Percentiles rank a stretch among this genome's conserved stretches.
Conservation (phyloP, 1,140 invertebrate species). For the Orchesella cincta region DNA sequence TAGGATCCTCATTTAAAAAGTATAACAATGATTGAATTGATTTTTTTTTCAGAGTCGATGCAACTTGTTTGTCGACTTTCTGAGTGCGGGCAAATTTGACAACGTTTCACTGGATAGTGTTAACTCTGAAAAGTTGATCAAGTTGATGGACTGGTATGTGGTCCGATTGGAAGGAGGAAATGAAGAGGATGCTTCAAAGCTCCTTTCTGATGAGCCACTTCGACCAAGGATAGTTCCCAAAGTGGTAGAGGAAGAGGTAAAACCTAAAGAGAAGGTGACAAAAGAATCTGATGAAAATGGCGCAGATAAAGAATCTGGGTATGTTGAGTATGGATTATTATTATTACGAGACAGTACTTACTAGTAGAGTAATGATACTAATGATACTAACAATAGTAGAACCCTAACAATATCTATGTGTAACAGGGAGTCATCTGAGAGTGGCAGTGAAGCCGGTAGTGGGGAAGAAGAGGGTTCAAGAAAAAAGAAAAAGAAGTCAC, state of each 20-base stretch:
- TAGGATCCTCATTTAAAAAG: not conserved
- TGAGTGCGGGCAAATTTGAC: constrained; percentile 72
- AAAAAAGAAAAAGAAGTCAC: constrained; percentile 59
- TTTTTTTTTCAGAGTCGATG: constrained; percentile 72
- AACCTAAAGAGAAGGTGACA: constrained; percentile 44
- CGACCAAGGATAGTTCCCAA: constrained; percentile 36
- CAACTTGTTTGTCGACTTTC: constrained; percentile 84
- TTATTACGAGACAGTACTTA: too few relatives aligned
- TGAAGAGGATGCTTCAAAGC: constrained; percentile 71
- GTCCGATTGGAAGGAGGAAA: constrained; percentile 95
- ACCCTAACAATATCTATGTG: too few relatives aligned
- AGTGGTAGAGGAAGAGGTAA: constrained; percentile 49
- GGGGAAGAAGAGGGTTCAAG: constrained; percentile 48
- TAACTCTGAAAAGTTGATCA: constrained; percentile 81
- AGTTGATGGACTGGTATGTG: constrained; percentile 91
- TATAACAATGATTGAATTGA: constrained; percentile 32
- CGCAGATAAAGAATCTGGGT: constrained; percentile 39
- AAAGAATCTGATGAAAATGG: constrained; percentile 51
- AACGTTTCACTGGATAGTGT: constrained; percentile 82
- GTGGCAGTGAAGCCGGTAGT: constrained; percentile 46
- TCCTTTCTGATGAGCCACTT: constrained; percentile 45
- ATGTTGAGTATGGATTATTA: not conserved
- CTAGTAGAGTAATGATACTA: too few relatives aligned
- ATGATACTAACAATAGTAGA: too few relatives aligned
- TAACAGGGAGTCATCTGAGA: constrained; percentile 56